Conservation (phyloP, 2,113 vertebrate genomes). For the Peromyscus leucopus region DNA sequence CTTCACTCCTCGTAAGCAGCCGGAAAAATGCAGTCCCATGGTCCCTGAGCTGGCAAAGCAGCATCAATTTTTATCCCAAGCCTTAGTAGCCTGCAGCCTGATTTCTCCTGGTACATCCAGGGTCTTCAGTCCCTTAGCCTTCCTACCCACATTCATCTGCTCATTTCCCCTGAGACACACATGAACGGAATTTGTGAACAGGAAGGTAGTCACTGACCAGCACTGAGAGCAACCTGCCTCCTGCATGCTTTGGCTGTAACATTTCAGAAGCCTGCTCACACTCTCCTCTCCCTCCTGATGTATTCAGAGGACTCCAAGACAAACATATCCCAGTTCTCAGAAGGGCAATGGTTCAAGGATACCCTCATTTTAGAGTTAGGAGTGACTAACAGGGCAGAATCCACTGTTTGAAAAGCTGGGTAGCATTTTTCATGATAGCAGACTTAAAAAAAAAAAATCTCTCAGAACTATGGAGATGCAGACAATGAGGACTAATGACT, state of each 20-base stretch:
- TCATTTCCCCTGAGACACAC: not conserved
- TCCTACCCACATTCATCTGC: not conserved
- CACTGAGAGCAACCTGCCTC: not conserved
- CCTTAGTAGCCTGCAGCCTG: not conserved
- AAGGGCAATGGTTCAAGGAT: slow-evolving; percentile 46
- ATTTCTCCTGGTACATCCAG: slow-evolving; percentile 40
- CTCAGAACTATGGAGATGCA: not conserved
- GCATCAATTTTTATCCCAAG: slow-evolving; percentile 19
- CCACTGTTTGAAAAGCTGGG: slow-evolving; percentile 55
- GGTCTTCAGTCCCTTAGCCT: not conserved
- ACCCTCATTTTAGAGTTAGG: slow-evolving; percentile 56
- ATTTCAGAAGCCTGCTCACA: not conserved
- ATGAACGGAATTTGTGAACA: slow-evolving; percentile 44
- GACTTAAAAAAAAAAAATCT: slow-evolving; percentile 13
- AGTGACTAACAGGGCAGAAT: slow-evolving; percentile 2
- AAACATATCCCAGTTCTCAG: slow-evolving; percentile 41
- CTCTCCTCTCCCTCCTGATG: not conserved
- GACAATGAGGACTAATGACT: not conserved
- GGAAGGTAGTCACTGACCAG: not conserved
- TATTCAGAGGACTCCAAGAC: not conserved
- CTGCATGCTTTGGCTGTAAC: not conserved
- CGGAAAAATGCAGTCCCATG: not conserved
- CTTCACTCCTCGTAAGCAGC: not conserved
- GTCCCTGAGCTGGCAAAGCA: not conserved
- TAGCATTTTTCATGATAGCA: slow-evolving; percentile 36